Percentiles rank a stretch among this genome's conserved stretches.
Evolutionary conservation across 2,888 invertebrate species (phyloP).

Genomic region (Aleiodes alternator): DNA sequence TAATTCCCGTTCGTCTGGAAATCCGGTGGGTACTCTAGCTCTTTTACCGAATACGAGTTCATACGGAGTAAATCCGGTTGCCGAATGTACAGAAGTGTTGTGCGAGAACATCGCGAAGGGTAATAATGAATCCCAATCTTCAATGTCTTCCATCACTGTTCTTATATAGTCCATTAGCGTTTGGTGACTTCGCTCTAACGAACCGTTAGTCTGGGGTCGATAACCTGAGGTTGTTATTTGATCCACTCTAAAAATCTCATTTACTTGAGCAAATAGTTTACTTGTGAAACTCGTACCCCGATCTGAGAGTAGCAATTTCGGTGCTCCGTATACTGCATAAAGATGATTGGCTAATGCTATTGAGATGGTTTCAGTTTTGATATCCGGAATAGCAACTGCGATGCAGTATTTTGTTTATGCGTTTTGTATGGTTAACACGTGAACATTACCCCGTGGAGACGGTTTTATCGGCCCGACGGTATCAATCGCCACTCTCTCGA

Average conservation of each 20-base stretch:
- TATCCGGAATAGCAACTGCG: constrained; percentile 40
- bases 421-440: constrained; percentile 50
- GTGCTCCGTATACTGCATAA: constrained; percentile 39
- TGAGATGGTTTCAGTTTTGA: constrained; percentile 41
- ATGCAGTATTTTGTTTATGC: constrained; percentile 47
- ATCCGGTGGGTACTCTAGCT: constrained; percentile 32
- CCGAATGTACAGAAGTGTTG: constrained; percentile 47
- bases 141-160: constrained; percentile 40
- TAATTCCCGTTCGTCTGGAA: constrained; percentile 12
- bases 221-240: constrained; percentile 43
- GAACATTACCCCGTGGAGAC: constrained; percentile 44
- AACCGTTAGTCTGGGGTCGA: constrained; percentile 46
- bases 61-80: constrained; percentile 43
- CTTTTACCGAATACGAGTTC: constrained; percentile 43
- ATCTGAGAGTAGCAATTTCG: constrained; percentile 45
- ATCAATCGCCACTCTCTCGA: constrained; percentile 53
- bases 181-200: constrained; percentile 42
- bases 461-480: constrained; percentile 54
- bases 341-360: constrained; percentile 37
- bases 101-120: constrained; percentile 41
- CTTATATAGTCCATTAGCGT: constrained; percentile 45
- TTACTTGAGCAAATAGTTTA: constrained; percentile 28
- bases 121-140: constrained; percentile 47
- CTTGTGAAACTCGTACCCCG: constrained; percentile 38
- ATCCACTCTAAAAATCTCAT: constrained; percentile 43